Percentiles rank a stretch among this genome's conserved stretches.
phyloP scores from a whole-genome alignment of 2,797 vertebrate species.

The Acipenser transmontanus region DNA sequence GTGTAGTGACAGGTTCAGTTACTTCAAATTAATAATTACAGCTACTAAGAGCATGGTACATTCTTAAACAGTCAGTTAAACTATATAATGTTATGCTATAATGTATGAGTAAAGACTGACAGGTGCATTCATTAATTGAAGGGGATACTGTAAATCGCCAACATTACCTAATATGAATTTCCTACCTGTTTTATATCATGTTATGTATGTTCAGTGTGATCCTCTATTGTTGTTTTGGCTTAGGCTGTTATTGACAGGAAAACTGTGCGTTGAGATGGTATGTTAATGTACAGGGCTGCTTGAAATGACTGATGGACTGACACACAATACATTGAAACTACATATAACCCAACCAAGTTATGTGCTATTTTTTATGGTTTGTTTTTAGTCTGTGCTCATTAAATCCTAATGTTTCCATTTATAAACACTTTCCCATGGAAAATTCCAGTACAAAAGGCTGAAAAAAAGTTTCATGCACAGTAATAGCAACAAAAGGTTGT shows the following conservation, averaged over 20 bases:
- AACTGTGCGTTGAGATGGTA: constrained; percentile 9
- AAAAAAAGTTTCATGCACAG: too few species aligned
- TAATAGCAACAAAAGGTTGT: background rate
- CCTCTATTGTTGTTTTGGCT: too few species aligned
- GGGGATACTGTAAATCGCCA: too few species aligned
- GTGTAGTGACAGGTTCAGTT: background rate
- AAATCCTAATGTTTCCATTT: background rate
- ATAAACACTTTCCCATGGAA: background rate
- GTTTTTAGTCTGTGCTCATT: background rate
- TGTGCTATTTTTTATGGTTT: background rate
- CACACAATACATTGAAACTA: constrained; percentile 7
- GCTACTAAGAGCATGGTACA: background rate
- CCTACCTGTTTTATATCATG: too few species aligned
- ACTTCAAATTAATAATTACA: background rate
- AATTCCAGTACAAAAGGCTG: background rate
- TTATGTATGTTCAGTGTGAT: too few species aligned
- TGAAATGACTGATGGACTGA: constrained; percentile 19
- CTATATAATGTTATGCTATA: too few species aligned
- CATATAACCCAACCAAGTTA: background rate
- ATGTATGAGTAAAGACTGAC: background rate
- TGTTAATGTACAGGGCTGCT: constrained; percentile 1
- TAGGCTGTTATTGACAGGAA: background rate
- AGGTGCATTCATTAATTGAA: too few species aligned
- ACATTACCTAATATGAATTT: too few species aligned
- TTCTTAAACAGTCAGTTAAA: background rate